Evolutionary conservation across 2,113 vertebrate species (phyloP).

Genomic region (Sapayoa aenigma): DNA sequence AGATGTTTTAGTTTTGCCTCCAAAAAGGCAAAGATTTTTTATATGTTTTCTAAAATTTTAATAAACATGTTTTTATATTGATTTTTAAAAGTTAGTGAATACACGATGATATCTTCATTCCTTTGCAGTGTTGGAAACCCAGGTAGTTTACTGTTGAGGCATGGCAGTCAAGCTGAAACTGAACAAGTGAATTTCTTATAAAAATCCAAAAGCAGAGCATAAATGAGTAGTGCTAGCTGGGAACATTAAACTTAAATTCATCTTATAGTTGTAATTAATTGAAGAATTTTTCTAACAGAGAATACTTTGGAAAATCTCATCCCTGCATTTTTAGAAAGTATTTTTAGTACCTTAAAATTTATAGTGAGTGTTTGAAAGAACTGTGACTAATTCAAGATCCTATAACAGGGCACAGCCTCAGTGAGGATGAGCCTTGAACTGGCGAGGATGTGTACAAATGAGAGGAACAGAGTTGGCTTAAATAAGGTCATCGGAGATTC

Average conservation of each 20-base stretch:
- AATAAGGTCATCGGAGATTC: background rate
- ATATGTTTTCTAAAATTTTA: background rate
- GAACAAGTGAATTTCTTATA: background rate
- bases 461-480: background rate
- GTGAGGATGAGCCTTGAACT: background rate
- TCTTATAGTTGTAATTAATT: background rate
- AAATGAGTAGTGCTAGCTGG: background rate
- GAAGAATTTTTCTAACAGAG: background rate
- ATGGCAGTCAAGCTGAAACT: background rate
- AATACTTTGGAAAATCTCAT: background rate
- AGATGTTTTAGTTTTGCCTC: background rate
- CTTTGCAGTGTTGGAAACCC: background rate
- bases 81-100: background rate
- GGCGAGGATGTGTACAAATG: background rate
- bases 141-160: background rate
- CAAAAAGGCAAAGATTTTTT: background rate
- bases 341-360: background rate
- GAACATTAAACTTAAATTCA: background rate
- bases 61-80: slow-evolving; percentile 46
- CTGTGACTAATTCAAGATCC: background rate
- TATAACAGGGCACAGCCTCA: background rate
- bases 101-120: background rate
- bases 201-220: background rate
- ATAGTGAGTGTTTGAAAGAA: background rate
- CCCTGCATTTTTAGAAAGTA: background rate